These are phyloP conservation scores for Pontoporia blainvillei DNA, from an alignment of 2,113 vertebrate species.

Conservation along the genomic window DNA sequence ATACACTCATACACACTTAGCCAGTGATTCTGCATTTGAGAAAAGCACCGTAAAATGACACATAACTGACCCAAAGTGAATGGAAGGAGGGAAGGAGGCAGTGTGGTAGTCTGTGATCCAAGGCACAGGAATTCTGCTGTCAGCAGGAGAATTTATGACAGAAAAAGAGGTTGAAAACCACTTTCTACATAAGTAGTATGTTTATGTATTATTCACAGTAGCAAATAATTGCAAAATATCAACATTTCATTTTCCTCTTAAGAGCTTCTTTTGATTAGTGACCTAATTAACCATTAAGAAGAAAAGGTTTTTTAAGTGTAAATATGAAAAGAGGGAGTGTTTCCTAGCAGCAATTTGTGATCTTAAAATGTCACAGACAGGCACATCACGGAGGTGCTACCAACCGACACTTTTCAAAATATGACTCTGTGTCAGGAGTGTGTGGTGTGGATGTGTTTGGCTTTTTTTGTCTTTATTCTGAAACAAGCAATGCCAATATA, in stretches of 20 bases:
- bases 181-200: constrained; percentile 79
- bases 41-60: constrained; percentile 71
- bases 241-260: constrained; percentile 84
- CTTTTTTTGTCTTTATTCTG: constrained; percentile 40
- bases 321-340: constrained; percentile 68
- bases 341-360: constrained; percentile 72
- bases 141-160: constrained; percentile 73
- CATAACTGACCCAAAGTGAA: constrained; percentile 71
- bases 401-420: constrained; percentile 67
- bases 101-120: constrained; percentile 66
- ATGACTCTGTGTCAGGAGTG: not conserved
- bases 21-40: constrained; percentile 39
- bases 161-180: constrained; percentile 77
- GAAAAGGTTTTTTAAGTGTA: constrained; percentile 74
- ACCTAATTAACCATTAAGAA: constrained; percentile 83
- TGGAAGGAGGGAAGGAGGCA: constrained; percentile 54
- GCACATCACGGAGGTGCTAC: constrained; percentile 56
- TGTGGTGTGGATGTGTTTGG: constrained; percentile 37
- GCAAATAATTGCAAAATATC: constrained; percentile 84
- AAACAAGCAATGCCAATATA: constrained; percentile 69
- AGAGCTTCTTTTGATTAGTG: constrained; percentile 82
- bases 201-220: constrained; percentile 84
- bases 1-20: not conserved
- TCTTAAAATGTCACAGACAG: constrained; percentile 77
- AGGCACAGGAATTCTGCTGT: constrained; percentile 68